Evolutionary conservation across 2,797 vertebrate species (phyloP).

Genomic region (Carcharodon carcharias): DNA sequence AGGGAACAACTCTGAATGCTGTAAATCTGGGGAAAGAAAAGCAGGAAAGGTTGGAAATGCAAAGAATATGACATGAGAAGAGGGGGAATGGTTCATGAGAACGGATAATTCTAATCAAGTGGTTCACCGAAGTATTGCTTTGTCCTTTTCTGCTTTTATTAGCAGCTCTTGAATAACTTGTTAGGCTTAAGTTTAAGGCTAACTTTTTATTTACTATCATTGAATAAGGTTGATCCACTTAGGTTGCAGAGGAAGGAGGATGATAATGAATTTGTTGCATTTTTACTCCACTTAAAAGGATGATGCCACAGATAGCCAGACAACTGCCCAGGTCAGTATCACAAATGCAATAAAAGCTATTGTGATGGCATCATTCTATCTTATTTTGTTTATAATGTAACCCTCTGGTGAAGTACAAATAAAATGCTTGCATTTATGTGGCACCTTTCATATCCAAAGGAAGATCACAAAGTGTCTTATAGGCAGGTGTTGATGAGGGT

Average conservation of each 20-base stretch:
- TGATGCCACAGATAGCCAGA: too few relatives aligned
- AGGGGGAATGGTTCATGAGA: not conserved
- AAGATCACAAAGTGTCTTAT: too few relatives aligned
- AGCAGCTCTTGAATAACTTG: not conserved
- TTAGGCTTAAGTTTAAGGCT: not conserved
- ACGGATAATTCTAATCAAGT: not conserved
- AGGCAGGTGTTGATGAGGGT: too few relatives aligned
- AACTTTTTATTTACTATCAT: too few relatives aligned
- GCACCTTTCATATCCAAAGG: too few relatives aligned
- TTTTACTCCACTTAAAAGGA: too few relatives aligned
- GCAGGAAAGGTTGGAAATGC: not conserved
- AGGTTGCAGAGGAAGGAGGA: not conserved
- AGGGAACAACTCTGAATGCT: not conserved
- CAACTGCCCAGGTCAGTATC: too few relatives aligned
- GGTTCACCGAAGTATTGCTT: not conserved
- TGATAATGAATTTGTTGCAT: not conserved
- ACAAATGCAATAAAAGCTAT: too few relatives aligned
- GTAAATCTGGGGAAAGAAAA: not conserved
- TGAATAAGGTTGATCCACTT: not conserved
- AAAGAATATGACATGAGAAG: not conserved
- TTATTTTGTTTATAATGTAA: too few relatives aligned
- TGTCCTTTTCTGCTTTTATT: not conserved
- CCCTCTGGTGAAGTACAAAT: too few relatives aligned
- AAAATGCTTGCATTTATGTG: too few relatives aligned
- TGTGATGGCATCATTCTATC: too few relatives aligned